Conservation (phyloP, 2,888 invertebrate genomes). For the Xanthostigma xanthostigma region DNA sequence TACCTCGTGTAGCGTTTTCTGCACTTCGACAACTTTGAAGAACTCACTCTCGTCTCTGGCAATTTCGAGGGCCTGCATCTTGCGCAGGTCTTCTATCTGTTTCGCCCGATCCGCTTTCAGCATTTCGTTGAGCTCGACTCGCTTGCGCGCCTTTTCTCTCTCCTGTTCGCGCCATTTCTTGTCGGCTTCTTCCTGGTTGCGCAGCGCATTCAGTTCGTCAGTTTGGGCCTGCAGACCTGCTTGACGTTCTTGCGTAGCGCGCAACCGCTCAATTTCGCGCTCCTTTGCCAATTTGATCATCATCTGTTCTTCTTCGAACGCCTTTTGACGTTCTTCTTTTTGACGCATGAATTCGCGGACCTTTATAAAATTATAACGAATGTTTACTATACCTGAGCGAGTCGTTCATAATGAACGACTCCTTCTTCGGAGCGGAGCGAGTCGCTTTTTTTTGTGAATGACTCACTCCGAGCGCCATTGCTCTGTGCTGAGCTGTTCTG, state of each 20-base stretch:
- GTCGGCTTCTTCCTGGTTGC: slow-evolving; percentile 46
- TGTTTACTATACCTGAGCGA: too few relatives aligned
- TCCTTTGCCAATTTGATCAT: slow-evolving; percentile 43
- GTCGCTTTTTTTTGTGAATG: too few relatives aligned
- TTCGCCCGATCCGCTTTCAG: slow-evolving; percentile 30
- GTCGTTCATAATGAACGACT: too few relatives aligned
- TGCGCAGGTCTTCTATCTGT: slow-evolving; percentile 36
- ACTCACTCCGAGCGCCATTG: too few relatives aligned
- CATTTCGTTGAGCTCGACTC: slow-evolving; percentile 33
- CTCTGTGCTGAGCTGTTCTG: too few relatives aligned
- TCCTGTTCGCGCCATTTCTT: slow-evolving; percentile 52
- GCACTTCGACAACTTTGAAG: slow-evolving; percentile 32
- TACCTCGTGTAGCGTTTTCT: background rate
- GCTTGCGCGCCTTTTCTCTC: slow-evolving; percentile 40
- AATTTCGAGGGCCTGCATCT: slow-evolving; percentile 48
- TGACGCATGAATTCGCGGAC: slow-evolving; percentile 45
- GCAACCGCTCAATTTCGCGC: slow-evolving; percentile 36
- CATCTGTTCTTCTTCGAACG: slow-evolving; percentile 35
- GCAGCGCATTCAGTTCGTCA: slow-evolving; percentile 35
- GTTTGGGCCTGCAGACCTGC: slow-evolving; percentile 31
- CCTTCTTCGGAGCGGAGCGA: too few relatives aligned
- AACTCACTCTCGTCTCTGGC: slow-evolving; percentile 47
- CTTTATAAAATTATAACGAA: slow-evolving; percentile 15
- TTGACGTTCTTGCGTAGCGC: slow-evolving; percentile 36
- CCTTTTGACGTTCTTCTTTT: slow-evolving; percentile 44